Evolutionary conservation across 2,888 invertebrate genomes (phyloP).

Genomic region (Magallana nippona): DNA sequence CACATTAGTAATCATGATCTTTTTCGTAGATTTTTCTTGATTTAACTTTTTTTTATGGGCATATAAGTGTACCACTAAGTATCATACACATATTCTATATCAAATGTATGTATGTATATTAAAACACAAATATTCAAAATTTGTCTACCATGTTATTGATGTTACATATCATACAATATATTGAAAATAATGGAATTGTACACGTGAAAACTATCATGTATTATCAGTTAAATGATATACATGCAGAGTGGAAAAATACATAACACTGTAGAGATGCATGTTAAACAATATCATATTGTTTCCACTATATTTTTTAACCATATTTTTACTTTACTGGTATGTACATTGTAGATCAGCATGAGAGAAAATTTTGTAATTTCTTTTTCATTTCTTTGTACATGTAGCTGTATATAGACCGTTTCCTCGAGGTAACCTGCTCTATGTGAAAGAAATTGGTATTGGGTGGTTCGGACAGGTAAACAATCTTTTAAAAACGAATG

Average conservation of each 20-base stretch:
- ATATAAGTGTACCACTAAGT: background rate
- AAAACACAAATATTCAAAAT: no score
- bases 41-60: background rate
- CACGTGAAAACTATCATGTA: no score
- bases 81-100: no score
- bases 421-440: constrained; percentile 88
- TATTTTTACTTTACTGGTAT: background rate
- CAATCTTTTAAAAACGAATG: background rate
- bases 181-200: no score
- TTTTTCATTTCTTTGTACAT: constrained; percentile 37
- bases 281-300: no score
- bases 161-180: no score
- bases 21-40: background rate
- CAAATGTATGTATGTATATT: no score
- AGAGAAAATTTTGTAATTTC: background rate
- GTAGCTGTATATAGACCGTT: constrained; percentile 80
- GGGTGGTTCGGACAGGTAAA: constrained; percentile 90
- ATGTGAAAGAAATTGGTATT: constrained; percentile 89
- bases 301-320: background rate
- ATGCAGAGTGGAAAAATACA: no score
- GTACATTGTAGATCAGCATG: background rate
- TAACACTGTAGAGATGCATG: background rate
- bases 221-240: no score
- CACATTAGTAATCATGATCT: constrained; percentile 64
- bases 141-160: no score